phyloP scores from a whole-genome alignment of 2,797 vertebrate genomes.

The Fistularia tabacaria region DNA sequence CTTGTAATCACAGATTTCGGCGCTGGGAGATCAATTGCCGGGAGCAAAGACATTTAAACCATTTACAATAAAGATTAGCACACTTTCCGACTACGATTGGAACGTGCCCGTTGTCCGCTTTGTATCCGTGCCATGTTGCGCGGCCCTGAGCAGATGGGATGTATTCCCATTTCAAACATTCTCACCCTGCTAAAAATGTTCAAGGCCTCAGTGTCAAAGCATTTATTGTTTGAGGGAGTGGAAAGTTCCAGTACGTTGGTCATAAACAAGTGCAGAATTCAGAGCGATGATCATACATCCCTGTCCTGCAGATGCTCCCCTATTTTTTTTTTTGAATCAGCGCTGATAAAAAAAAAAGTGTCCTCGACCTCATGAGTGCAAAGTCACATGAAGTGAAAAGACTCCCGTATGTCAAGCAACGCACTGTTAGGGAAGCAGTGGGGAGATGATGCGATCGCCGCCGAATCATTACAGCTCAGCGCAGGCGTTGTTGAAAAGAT shows the following conservation, averaged over 20 bases:
- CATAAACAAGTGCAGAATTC: background rate
- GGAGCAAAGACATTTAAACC: slow-evolving; percentile 28
- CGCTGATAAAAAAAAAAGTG: too few species aligned
- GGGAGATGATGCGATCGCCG: too few species aligned
- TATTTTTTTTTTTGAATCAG: too few species aligned
- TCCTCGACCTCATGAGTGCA: too few species aligned
- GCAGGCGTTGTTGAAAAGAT: too few species aligned
- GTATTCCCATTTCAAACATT: slow-evolving; percentile 37
- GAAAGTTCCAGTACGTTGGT: slow-evolving; percentile 26
- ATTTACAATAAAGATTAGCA: slow-evolving; percentile 16
- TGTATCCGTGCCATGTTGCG: slow-evolving; percentile 33
- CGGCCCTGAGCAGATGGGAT: slow-evolving; percentile 34
- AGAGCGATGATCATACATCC: too few species aligned
- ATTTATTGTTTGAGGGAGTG: slow-evolving; percentile 34
- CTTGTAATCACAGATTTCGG: slow-evolving; percentile 21
- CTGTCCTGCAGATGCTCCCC: too few species aligned
- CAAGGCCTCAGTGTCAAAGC: slow-evolving; percentile 45
- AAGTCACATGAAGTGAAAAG: too few species aligned
- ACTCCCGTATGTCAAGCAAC: too few species aligned
- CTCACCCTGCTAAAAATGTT: slow-evolving; percentile 24
- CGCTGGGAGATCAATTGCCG: slow-evolving; percentile 37
- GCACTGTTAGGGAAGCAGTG: too few species aligned
- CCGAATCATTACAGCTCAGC: too few species aligned
- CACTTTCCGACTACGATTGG: slow-evolving; percentile 19
- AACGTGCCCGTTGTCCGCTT: slow-evolving; percentile 22